Conservation (phyloP, 1,140 invertebrate species). For the Pissodes strobi region DNA sequence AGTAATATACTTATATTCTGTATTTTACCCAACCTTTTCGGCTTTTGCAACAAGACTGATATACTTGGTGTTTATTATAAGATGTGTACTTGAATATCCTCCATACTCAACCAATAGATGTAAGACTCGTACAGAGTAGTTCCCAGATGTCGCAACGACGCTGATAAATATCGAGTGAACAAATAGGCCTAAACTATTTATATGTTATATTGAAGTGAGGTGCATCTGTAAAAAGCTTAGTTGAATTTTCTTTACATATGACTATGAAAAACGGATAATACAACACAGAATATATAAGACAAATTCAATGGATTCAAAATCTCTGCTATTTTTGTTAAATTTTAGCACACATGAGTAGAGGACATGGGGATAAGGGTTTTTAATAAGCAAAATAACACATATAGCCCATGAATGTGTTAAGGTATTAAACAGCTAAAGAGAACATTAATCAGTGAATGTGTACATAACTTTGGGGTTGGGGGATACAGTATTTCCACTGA, state of each 20-base stretch:
- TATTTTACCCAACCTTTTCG: conserved; percentile 3
- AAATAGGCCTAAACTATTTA: conserved; percentile 15
- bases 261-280: neutral
- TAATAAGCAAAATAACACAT: too few relatives aligned
- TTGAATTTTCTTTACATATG: neutral
- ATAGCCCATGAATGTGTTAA: too few relatives aligned
- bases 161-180: conserved; percentile 4
- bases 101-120: conserved; percentile 6
- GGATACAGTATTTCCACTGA: too few relatives aligned
- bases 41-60: conserved; percentile 41
- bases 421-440: too few relatives aligned
- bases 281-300: neutral
- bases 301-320: too few relatives aligned
- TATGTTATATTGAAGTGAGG: neutral
- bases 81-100: conserved; percentile 12
- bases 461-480: too few relatives aligned
- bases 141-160: too few relatives aligned
- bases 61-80: conserved; percentile 28
- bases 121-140: neutral
- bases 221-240: neutral
- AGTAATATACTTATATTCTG: neutral
- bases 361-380: too few relatives aligned
- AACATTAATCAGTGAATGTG: too few relatives aligned
- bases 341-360: too few relatives aligned
- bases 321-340: too few relatives aligned